Evolutionary conservation across 2,113 vertebrate genomes (phyloP), one percentile per base, ranked within the genome.

Genomic region (Pseudorhombus dupliciocellatus): DNA sequence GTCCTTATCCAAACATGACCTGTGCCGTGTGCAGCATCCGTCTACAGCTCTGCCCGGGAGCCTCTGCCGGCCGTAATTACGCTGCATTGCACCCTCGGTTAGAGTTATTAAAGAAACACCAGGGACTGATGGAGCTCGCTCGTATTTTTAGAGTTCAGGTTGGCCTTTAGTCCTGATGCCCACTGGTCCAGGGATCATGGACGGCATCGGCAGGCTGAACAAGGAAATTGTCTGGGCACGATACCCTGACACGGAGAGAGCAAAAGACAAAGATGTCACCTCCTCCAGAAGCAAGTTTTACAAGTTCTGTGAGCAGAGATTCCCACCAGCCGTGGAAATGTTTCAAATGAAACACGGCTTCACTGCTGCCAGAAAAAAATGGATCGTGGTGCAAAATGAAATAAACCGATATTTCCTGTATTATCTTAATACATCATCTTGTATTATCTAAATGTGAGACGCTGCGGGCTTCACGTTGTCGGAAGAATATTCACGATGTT

Each of bases 401-500:
- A 76, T 66, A 52, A 80, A 54, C 22, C 26, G 8, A 18, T 59
- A 58, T 72, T 60, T 63, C 54, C 44, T 57, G 52, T 46, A 64
- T 53, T 68, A 70, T 80, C 44, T 58, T 53, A 73, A 80, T 77
- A 59, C 61, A 64, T 74, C 42, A 64, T 40, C 34, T 73, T 55
- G 25, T 20, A 64, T 64, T 28, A 70, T 78, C 64, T 77, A 51
- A 71, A 40, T 74, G 18, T 74, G 56, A 77, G 59, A 69, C 7
- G 50, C 75, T 68, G 54, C 54, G 37, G 77, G 87, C 80, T 58
- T 78, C 16, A 75, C 59, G 77, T 75, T 85, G 83, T 84, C 83
- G 83, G 62, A 81, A 70, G 60, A 82, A 86, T 87, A 84, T 86
- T 85, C 80, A 80, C 76, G 78, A 76, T 84, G 62, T 79, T 77